Conservation (phyloP, 1,140 invertebrate genomes). For the Macrosteles quadrilineatus region DNA sequence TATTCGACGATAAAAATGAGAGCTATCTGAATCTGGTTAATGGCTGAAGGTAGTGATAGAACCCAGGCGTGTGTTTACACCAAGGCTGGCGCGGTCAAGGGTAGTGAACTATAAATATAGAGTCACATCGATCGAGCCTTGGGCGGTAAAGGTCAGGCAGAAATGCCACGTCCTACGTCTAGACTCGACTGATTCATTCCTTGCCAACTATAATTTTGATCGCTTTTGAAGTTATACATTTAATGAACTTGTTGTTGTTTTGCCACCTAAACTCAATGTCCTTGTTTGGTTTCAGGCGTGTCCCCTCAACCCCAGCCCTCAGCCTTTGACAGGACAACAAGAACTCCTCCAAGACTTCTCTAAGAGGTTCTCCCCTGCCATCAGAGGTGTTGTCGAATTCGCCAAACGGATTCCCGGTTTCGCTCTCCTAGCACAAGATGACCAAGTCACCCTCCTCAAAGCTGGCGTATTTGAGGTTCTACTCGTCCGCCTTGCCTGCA, state of each 20-base stretch:
- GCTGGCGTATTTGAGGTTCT: constrained; percentile 94
- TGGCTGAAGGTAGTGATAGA: too few species aligned
- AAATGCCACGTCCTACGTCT: constrained; percentile 23
- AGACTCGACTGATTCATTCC: constrained; percentile 22
- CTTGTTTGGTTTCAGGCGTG: constrained; percentile 80
- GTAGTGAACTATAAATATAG: constrained; percentile 25
- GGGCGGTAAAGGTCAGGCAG: constrained; percentile 20
- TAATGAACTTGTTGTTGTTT: too few species aligned
- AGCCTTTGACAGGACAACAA: constrained; percentile 74
- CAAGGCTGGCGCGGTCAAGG: constrained; percentile 14
- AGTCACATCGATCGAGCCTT: constrained; percentile 25
- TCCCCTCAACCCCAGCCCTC: constrained; percentile 90
- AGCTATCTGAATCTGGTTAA: too few species aligned
- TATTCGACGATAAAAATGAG: too few species aligned
- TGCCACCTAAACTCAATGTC: constrained; percentile 34
- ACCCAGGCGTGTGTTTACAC: constrained; percentile 1
- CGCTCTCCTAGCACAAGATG: constrained; percentile 89
- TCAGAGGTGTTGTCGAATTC: constrained; percentile 96
- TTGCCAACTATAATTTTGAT: not conserved
- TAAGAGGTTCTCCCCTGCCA: constrained; percentile 91
- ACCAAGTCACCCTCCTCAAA: constrained; percentile 95
- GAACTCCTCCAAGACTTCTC: constrained; percentile 85
- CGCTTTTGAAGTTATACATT: too few species aligned
- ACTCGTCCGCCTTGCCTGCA: constrained; percentile 88
- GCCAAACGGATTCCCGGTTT: constrained; percentile 97